A percentile compares a stretch with the other conserved stretches of the same genome.
These are phyloP conservation scores for Metacarcinus magister DNA, from an alignment of 2,888 invertebrate species.

Conservation along the genomic window DNA sequence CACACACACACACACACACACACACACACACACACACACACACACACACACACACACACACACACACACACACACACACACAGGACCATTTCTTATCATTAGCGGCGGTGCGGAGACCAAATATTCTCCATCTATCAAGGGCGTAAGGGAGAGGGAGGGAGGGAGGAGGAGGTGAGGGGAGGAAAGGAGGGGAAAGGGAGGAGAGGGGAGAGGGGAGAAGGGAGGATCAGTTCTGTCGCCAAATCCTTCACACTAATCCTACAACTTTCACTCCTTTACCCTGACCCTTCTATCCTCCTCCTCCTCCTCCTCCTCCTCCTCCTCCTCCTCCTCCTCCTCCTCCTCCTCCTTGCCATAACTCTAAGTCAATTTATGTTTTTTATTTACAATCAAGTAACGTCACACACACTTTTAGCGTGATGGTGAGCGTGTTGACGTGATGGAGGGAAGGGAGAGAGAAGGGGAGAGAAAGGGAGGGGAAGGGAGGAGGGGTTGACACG, in stretches of 20 bases:
- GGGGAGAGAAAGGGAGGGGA: not conserved
- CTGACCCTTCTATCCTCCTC: not conserved
- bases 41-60: conserved; percentile 48
- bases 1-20: conserved; percentile 17
- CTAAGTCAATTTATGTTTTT: conserved; percentile 16
- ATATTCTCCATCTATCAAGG: conserved; percentile 68
- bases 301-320: not conserved
- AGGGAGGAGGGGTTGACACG: conserved; percentile 6
- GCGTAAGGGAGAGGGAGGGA: not conserved
- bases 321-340: conserved; percentile 3
- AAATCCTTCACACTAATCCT: not conserved
- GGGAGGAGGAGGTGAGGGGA: not conserved
- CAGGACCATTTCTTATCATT: conserved; percentile 72
- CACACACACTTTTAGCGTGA: not conserved
- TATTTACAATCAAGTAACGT: not conserved
- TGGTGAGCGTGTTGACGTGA: not conserved
- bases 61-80: conserved; percentile 54
- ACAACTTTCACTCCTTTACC: not conserved
- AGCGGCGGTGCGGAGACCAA: conserved; percentile 50
- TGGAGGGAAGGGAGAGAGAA: not conserved
- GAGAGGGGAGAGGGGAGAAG: not conserved
- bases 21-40: conserved; percentile 48
- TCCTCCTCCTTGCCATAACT: not conserved
- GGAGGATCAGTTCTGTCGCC: not conserved
- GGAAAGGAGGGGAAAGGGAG: not conserved